phyloP scores from a whole-genome alignment of 2,888 invertebrate species.

The Clusia tigrina region DNA sequence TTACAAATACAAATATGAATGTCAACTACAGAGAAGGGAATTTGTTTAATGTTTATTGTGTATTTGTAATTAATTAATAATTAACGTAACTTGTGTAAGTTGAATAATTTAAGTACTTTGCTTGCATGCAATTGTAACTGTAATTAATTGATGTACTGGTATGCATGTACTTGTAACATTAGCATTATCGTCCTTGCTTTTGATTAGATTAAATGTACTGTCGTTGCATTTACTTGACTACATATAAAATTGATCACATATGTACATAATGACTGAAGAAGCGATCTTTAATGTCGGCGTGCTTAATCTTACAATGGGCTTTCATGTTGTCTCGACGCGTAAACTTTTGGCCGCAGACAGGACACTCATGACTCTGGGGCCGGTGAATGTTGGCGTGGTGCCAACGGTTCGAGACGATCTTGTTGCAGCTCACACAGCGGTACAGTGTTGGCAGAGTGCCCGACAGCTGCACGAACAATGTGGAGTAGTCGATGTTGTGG shows the following conservation, averaged over 20 bases:
- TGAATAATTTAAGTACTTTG: background rate
- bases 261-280: constrained; percentile 66
- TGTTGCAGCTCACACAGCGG: constrained; percentile 70
- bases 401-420: constrained; percentile 72
- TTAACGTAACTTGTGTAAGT: background rate
- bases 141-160: no score
- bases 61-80: no score
- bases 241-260: constrained; percentile 65
- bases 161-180: background rate
- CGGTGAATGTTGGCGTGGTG: constrained; percentile 71
- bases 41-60: no score
- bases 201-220: constrained; percentile 20
- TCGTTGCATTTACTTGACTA: constrained; percentile 49
- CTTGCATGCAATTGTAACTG: no score
- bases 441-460: constrained; percentile 66
- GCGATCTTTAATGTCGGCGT: constrained; percentile 66
- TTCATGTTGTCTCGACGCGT: constrained; percentile 73
- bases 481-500: constrained; percentile 65
- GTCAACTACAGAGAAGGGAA: constrained; percentile 16
- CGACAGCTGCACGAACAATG: constrained; percentile 63
- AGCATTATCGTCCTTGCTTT: no score
- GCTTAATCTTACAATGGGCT: constrained; percentile 71
- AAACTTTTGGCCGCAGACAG: constrained; percentile 69
- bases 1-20: constrained; percentile 18
- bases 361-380: constrained; percentile 70